phyloP scores from a whole-genome alignment of 2,113 vertebrate species.

The Glareola pratincola region DNA sequence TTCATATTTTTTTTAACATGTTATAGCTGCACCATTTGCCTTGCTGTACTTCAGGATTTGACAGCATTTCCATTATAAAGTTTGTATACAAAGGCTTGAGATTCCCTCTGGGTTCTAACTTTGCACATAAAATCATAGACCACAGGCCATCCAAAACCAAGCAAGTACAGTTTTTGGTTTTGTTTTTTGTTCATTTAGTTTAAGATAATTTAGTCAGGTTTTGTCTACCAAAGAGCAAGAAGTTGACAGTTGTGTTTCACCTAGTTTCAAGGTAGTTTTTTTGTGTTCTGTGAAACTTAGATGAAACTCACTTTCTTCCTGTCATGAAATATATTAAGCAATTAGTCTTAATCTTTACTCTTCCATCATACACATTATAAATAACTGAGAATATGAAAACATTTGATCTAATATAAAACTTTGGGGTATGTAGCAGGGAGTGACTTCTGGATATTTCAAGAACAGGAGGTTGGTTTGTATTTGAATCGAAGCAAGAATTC shows the following conservation, averaged over 20 bases:
- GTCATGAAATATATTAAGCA: background rate
- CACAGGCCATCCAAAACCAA: background rate
- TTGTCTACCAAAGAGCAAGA: background rate
- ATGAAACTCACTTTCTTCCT: background rate
- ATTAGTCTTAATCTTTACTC: background rate
- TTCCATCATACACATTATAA: background rate
- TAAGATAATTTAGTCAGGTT: background rate
- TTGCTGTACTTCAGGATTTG: conserved; percentile 42
- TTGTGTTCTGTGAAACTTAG: background rate
- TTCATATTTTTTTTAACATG: conserved; percentile 65
- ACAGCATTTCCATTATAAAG: conserved; percentile 61
- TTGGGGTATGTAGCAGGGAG: background rate
- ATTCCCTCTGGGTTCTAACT: conserved; percentile 19
- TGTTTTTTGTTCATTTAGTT: background rate
- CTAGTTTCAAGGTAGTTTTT: background rate
- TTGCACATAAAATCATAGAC: background rate
- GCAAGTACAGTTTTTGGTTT: fast-evolving
- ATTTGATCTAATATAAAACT: background rate
- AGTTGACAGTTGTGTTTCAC: background rate
- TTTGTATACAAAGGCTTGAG: conserved; percentile 4
- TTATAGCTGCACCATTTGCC: conserved; percentile 44
- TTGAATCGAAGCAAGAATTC: background rate
- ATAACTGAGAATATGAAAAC: background rate
- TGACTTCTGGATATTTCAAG: background rate
- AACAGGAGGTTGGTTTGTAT: background rate